phyloP scores from a whole-genome alignment of 2,797 vertebrate genomes.

The Chiloscyllium punctatum region DNA sequence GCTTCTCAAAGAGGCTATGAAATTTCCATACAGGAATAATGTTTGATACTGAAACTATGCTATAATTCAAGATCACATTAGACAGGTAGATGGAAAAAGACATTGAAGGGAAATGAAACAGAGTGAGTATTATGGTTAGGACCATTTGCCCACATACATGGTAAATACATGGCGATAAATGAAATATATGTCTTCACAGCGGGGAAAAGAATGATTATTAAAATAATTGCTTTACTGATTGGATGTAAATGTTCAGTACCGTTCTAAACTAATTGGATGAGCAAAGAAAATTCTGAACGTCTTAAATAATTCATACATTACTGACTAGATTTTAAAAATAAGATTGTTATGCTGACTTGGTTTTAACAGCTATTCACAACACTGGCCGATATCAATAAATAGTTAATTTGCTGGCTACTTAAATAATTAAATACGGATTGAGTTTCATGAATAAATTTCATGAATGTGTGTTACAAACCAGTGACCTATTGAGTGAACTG shows the following conservation, averaged over 20 bases:
- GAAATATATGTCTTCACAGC: background rate
- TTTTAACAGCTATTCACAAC: background rate
- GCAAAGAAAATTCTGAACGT: background rate
- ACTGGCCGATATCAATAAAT: background rate
- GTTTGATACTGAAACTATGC: background rate
- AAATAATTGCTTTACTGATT: background rate
- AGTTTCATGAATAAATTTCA: background rate
- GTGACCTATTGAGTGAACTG: background rate
- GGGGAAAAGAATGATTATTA: background rate
- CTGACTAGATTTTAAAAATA: background rate
- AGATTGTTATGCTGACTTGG: background rate
- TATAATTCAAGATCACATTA: background rate
- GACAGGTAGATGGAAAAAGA: background rate
- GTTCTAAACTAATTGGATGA: background rate
- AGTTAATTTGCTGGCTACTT: background rate
- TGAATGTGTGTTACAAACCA: background rate
- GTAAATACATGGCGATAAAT: background rate
- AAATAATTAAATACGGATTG: background rate
- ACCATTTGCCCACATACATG: background rate
- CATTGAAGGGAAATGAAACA: background rate
- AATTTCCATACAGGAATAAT: background rate
- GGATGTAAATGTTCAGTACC: no score
- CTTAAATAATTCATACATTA: conserved; percentile 10
- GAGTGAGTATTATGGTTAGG: background rate
- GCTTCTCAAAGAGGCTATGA: background rate